Evolutionary conservation across 2,888 invertebrate genomes (phyloP), one percentile per base, ranked within the genome.

Genomic region (Pachydiplax longipennis): DNA sequence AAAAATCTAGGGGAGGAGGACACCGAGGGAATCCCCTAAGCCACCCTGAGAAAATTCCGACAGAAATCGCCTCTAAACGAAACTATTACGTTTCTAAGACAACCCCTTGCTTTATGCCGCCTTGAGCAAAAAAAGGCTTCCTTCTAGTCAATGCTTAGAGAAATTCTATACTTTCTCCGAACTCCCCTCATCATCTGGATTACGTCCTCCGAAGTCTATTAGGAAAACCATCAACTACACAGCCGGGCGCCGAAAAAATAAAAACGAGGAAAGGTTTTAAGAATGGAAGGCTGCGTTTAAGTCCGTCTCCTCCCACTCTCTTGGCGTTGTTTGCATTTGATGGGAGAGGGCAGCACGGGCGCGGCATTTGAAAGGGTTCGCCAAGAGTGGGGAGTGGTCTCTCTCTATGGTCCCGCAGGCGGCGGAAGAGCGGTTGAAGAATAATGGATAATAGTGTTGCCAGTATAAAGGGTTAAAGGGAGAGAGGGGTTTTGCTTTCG

Each of bases 321-420:
- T 81, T 83, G 35, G 53, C 83, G 58, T 44, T 48, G 82, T 82
- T 82, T 48, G 22, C 82, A 48, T 82, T 82, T 35, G 83, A 35
- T 58, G 83, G 53, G 31, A 35, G 44, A 31, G 82, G 25, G 82
- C 25, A 48, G 48, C 48, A n/a, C 22, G 22, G 82, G 82, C 31
- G 87, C 65, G 87, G 87, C 65, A 87, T 65, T 61, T 87, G 37
- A 87, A 87, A 87, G 87, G 87, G 87, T 87, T 87, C 87, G 58
- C 61, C 65, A 61, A 31, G 61, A 65, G 65, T 10, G 31, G 73
- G 25, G n/a, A 15, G 81, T 18, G 81, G 5, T 40, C 6, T 22
- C 0, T 22, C 37, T 81, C 81, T 37, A 44, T 44, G 61, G 58
- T 53, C 22, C 58, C 65, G 83, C 35, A 53, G 83, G 31, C 35